Evolutionary conservation across 2,113 vertebrate species (phyloP).

Genomic region (Sorex fumeus): DNA sequence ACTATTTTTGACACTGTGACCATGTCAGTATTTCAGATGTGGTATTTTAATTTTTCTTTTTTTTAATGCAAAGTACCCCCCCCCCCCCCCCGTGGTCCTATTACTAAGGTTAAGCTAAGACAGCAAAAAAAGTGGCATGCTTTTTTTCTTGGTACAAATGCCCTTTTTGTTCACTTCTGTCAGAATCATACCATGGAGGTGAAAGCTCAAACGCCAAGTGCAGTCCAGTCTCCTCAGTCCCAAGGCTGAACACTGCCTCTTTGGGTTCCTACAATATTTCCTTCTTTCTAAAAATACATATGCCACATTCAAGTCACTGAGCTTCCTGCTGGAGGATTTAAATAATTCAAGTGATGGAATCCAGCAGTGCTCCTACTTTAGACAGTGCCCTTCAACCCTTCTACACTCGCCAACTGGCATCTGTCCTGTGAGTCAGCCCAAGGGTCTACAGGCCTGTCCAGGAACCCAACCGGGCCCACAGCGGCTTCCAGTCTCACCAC

Average conservation of each 20-base stretch:
- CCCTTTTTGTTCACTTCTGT: background rate
- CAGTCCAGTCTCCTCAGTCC: background rate
- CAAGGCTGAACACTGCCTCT: background rate
- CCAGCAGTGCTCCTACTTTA: background rate
- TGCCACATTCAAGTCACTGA: background rate
- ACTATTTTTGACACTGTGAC: background rate
- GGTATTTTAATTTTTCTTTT: background rate
- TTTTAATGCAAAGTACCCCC: conserved; percentile 9
- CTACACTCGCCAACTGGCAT: background rate
- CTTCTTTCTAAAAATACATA: conserved; percentile 18
- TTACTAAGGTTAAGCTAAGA: conserved; percentile 13
- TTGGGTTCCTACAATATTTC: conserved; percentile 32
- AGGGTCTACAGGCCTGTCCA: no score
- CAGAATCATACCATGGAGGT: conserved; percentile 14
- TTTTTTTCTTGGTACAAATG: background rate
- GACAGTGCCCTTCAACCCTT: no score
- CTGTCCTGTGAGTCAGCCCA: no score
- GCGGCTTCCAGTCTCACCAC: no score
- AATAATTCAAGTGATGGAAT: conserved; percentile 45
- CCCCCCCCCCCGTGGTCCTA: background rate
- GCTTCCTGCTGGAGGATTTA: background rate
- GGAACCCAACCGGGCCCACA: no score
- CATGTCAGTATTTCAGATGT: background rate
- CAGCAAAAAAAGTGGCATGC: background rate
- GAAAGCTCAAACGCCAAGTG: conserved; percentile 21